A percentile compares a stretch with the other conserved stretches of the same genome.
These are phyloP conservation scores for Drosophila macrospina DNA, from an alignment of 2,888 invertebrate genomes.

Conservation along the genomic window DNA sequence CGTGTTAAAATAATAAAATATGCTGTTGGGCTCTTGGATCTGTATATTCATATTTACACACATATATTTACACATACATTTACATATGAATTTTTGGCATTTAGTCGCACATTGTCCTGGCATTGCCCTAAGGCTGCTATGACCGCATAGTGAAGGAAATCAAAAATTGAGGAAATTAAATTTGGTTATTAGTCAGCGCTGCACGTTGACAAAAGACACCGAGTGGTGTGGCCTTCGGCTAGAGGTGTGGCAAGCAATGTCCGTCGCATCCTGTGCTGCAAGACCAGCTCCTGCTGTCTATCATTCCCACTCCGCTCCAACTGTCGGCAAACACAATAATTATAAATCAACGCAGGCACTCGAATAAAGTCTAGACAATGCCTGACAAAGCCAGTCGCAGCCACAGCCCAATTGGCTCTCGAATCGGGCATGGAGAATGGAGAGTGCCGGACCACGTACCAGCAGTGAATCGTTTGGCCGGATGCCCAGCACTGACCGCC, in stretches of 20 bases:
- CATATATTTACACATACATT: slow-evolving; percentile 9
- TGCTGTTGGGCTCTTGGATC: slow-evolving; percentile 53
- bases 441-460: slow-evolving; percentile 40
- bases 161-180: slow-evolving; percentile 79
- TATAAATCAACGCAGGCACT: slow-evolving; percentile 75
- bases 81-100: neutral
- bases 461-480: slow-evolving; percentile 46
- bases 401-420: slow-evolving; percentile 31
- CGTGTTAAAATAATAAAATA: slow-evolving; percentile 77
- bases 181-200: slow-evolving; percentile 76
- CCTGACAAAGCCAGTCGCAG: slow-evolving; percentile 67
- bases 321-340: slow-evolving; percentile 62
- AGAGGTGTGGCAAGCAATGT: slow-evolving; percentile 66
- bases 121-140: slow-evolving; percentile 25
- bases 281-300: slow-evolving; percentile 34
- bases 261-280: slow-evolving; percentile 20
- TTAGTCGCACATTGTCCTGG: neutral
- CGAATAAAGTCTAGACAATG: slow-evolving; percentile 75
- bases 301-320: slow-evolving; percentile 12
- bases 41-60: slow-evolving; percentile 14
- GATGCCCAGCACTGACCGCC: slow-evolving; percentile 58
- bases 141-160: slow-evolving; percentile 75
- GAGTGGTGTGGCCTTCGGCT: slow-evolving; percentile 10
- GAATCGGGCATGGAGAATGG: neutral
- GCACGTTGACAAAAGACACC: slow-evolving; percentile 52